Conservation (phyloP, 2,113 vertebrate genomes). For the Pluvianellus socialis region DNA sequence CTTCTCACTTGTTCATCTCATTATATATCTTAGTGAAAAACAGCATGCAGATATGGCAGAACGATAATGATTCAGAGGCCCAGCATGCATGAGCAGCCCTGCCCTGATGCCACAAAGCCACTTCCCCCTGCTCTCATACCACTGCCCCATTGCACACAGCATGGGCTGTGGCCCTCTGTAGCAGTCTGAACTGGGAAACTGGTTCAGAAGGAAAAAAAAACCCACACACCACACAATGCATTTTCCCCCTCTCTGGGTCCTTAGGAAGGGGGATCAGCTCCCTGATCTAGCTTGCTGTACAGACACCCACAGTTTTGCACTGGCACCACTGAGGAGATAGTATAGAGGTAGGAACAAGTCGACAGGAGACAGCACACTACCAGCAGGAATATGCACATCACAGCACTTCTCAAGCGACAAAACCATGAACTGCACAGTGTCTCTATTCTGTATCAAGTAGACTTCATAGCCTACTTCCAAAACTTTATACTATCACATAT, state of each 20-base stretch:
- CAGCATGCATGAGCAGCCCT: rapidly evolving
- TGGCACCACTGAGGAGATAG: background rate
- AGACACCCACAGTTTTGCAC: background rate
- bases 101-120: background rate
- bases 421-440: background rate
- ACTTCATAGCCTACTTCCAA: constrained; percentile 14
- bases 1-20: background rate
- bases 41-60: background rate
- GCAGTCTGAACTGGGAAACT: background rate
- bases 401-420: background rate
- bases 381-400: background rate
- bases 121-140: background rate
- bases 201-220: background rate
- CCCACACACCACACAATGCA: too few relatives aligned
- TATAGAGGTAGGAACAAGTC: background rate
- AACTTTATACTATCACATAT: background rate
- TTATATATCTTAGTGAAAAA: background rate
- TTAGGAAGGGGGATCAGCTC: background rate
- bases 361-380: background rate
- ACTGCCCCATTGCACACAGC: rapidly evolving
- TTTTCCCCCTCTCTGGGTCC: background rate
- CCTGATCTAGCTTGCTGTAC: background rate
- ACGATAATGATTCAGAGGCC: background rate
- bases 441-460: background rate
- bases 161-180: background rate